Base-by-base conservation (phyloP, 2,888 invertebrate species). In the Drosophila mettleri region DNA sequence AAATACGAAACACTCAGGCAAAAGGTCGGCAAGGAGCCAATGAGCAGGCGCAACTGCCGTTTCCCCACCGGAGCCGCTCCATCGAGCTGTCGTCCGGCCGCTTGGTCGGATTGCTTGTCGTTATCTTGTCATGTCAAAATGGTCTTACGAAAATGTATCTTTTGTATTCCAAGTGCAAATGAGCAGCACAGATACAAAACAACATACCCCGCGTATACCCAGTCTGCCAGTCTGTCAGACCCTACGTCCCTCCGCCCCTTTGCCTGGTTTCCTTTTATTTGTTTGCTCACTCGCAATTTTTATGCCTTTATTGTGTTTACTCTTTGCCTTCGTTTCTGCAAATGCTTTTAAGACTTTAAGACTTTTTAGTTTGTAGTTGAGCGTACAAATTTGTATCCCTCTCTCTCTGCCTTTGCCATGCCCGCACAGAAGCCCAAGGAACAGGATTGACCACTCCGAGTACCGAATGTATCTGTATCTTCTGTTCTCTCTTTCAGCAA, bases 111-210 rank as follows among this genome's bases (percentile, higher is more conserved):
- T 84, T 80, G 83, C 79, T 89, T 90, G 87, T 90, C 90, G 90
- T 90, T 90, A 90, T 90, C 90, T 90, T 90, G 89, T 90, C 90
- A 88, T 89, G 90, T 89, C 90, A 89, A 89, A 90, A 89, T 88
- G 88, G 89, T 89, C 84, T 89, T 88, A 80, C 86, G 86, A 85
- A 90, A 89, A 90, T 89, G 77, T 90, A 86, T 84, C 87, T 88
- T 88, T 86, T 89, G 88, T 86, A 88, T 84, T 88, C 84, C 89
- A 86, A 88, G 88, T 88, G 88, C 88, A 88, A 88, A 88, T 88
- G 88, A 88, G 88, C 89, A 88, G 69, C 71, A 83, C 67, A 78
- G 78, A 75, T 74, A 75, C 49, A 48, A 65, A 34, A 20, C 55
- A 61, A 38, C 60, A 53, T 16, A 20, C 41, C 63, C 65, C 43